Percentiles rank a stretch among this genome's conserved stretches.
Conservation (phyloP, 2,888 invertebrate species). For the Scaptomyza tumidula region DNA sequence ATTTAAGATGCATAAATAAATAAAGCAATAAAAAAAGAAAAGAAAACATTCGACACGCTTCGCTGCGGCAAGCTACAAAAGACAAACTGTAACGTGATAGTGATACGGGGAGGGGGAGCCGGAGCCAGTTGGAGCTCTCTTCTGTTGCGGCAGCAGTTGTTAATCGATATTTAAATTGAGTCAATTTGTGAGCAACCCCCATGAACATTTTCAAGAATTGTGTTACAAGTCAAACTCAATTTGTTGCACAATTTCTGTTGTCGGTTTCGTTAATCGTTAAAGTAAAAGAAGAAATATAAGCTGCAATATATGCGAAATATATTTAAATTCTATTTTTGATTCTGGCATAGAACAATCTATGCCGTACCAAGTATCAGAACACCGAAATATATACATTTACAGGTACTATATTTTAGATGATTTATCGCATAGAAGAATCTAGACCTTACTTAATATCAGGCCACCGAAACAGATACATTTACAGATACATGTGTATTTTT, state of each 20-base stretch:
- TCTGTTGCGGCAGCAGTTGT: constrained; percentile 34
- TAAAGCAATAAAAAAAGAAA: constrained; percentile 15
- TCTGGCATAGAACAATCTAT: too few species aligned
- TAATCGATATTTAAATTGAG: constrained; percentile 69
- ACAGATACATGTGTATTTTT: too few species aligned
- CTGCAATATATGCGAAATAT: too few species aligned
- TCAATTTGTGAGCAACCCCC: constrained; percentile 55
- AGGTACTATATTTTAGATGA: too few species aligned
- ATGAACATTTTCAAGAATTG: constrained; percentile 32
- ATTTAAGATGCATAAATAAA: constrained; percentile 12
- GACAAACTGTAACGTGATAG: constrained; percentile 13
- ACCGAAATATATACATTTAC: too few species aligned
- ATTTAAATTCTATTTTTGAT: too few species aligned
- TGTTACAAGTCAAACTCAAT: constrained; percentile 18
- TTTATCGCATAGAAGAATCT: too few species aligned
- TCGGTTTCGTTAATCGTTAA: too few species aligned
- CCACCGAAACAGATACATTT: too few species aligned
- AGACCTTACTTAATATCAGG: too few species aligned
- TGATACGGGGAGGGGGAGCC: background rate
- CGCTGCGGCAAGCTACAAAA: constrained; percentile 39
- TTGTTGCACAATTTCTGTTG: constrained; percentile 13
- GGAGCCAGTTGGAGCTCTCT: constrained; percentile 1
- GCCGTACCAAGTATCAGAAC: too few species aligned
- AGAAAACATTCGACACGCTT: constrained; percentile 41
- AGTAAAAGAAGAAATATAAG: too few species aligned